Percentiles rank a stretch among this genome's conserved stretches.
These are phyloP conservation scores for Polypterus senegalus DNA, from an alignment of 2,113 vertebrate genomes.

Conservation along the genomic window DNA sequence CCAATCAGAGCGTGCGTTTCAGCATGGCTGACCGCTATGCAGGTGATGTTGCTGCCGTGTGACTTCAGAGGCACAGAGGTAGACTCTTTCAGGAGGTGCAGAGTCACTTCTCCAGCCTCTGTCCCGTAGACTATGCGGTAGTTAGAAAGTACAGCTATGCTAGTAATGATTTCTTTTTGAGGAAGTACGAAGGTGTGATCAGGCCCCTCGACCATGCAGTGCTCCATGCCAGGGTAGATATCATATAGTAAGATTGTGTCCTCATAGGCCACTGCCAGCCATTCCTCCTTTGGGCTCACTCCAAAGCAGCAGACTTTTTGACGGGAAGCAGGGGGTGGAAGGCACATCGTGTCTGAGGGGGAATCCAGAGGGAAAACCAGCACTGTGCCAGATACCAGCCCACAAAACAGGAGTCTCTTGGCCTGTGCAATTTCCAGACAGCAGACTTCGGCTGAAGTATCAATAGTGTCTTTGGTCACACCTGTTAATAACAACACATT, in stretches of 20 bases:
- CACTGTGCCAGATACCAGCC: constrained; percentile 48
- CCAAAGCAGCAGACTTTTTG: constrained; percentile 32
- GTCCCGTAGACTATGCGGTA: constrained; percentile 44
- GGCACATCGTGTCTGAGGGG: constrained; percentile 46
- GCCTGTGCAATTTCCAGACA: constrained; percentile 52
- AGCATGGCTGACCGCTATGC: constrained; percentile 45
- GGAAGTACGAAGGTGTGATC: constrained; percentile 31
- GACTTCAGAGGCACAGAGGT: constrained; percentile 36
- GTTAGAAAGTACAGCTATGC: constrained; percentile 38
- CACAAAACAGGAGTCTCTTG: constrained; percentile 48
- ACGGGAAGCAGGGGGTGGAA: constrained; percentile 53
- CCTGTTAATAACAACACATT: constrained; percentile 30
- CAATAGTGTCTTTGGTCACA: constrained; percentile 25
- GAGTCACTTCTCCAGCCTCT: constrained; percentile 30
- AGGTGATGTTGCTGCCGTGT: constrained; percentile 46
- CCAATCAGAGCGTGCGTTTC: constrained; percentile 49
- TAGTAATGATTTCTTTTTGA: constrained; percentile 34
- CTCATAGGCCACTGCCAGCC: constrained; percentile 39
- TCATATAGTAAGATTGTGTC: constrained; percentile 42
- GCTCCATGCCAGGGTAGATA: constrained; percentile 39
- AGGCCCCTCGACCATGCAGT: constrained; percentile 42
- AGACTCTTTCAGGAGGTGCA: constrained; percentile 30
- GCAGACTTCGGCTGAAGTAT: constrained; percentile 38
- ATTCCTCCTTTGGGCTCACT: constrained; percentile 39
- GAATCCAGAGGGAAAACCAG: constrained; percentile 55